Evolutionary conservation across 2,888 invertebrate genomes (phyloP), one percentile per base, ranked within the genome.

Genomic region (Strigamia crassipes): DNA sequence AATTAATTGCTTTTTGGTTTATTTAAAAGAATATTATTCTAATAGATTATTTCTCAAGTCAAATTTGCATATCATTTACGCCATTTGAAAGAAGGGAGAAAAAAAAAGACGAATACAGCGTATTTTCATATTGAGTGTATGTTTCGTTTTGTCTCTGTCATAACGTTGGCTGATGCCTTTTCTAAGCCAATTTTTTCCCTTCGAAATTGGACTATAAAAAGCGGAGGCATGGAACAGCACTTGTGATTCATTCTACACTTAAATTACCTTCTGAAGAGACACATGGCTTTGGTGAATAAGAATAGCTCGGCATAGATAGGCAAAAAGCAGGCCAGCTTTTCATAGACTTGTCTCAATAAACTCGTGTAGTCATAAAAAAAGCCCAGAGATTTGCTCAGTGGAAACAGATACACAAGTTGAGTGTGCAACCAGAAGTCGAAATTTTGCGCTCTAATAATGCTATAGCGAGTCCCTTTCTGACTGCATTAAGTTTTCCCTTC

Each of bases 191-290:
- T 51, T 51, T 51, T 51, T 51, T 8, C 18, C 51, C 18, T 51
- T 51, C 18, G 18, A 51, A 51, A 51, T 51, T 51, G 51, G 51
- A 51, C 51, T 51, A 51, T 51, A 51, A 51, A 51, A 51, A n/a
- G 51, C 51, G 51, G n/a, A 51, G 51, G 51, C 51, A 51, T 51
- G 51, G 51, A 51, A 51, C 51, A 51, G 51, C 51, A 51, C 51
- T 51, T 51, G 51, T 51, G 51, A 51, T 51, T 51, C 51, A 51
- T 51, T 51, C 51, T 51, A 51, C 51, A 51, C 51, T 51, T 51
- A 51, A 51, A 51, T 51, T 51, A 51, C 51, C 51, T 51, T 51
- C 51, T 51, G 51, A 51, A 51, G 51, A 51, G 51, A 51, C 51
- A 51, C 51, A 51, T 51, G 51, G 51, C 51, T 51, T 51, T 51